phyloP scores from a whole-genome alignment of 2,113 vertebrate species.

The Bufo bufo region DNA sequence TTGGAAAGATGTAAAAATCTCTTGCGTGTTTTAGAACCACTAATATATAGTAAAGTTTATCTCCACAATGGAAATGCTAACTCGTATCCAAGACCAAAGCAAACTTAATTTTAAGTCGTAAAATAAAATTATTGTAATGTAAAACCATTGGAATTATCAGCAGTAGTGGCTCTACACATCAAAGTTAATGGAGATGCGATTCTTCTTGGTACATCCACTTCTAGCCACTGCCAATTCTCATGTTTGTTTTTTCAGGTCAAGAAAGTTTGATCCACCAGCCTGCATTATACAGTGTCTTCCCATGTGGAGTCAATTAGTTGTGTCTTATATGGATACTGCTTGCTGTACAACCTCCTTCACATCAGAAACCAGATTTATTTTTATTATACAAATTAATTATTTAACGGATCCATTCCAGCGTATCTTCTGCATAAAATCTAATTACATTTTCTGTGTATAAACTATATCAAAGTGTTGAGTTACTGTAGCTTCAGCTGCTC shows the following conservation, averaged over 20 bases:
- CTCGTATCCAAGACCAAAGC: too few relatives aligned
- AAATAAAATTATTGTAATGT: neutral
- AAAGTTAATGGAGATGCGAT: neutral
- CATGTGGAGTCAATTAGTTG: neutral
- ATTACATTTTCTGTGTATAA: constrained; percentile 26
- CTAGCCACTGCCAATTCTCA: neutral
- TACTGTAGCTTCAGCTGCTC: constrained; percentile 36
- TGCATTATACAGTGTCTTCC: neutral
- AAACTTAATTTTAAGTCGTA: neutral
- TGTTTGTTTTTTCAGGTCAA: constrained; percentile 9
- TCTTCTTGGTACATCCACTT: neutral
- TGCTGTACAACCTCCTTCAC: neutral
- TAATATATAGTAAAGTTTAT: too few relatives aligned
- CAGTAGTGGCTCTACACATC: neutral
- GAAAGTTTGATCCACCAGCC: neutral
- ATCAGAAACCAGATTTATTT: constrained; percentile 17
- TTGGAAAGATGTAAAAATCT: too few relatives aligned
- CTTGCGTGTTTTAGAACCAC: too few relatives aligned
- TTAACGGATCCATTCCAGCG: constrained; percentile 1
- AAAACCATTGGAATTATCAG: neutral
- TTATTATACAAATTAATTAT: constrained; percentile 23
- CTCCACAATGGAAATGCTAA: too few relatives aligned
- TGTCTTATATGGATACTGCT: neutral
- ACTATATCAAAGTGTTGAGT: constrained; percentile 8
- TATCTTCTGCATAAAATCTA: constrained; percentile 5